Conservation (phyloP, 2,113 vertebrate genomes). For the Alethe castanea region DNA sequence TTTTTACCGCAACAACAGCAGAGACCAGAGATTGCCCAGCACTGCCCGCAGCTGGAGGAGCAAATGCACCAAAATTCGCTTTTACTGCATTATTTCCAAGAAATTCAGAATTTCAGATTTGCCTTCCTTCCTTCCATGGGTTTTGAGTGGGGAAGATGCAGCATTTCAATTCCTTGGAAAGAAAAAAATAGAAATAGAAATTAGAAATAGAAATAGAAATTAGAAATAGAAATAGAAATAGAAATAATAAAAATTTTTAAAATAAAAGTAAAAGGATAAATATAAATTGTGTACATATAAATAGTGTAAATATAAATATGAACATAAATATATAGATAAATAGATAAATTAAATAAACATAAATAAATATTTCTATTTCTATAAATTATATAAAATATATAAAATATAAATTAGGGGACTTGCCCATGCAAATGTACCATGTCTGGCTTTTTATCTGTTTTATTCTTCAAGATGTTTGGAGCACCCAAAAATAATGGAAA, state of each 20-base stretch:
- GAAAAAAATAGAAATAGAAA: too few relatives aligned
- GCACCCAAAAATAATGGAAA: too few relatives aligned
- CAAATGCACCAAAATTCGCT: not conserved
- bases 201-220: too few relatives aligned
- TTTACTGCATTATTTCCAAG: rapidly evolving
- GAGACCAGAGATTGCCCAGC: rapidly evolving
- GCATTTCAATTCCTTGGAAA: not conserved
- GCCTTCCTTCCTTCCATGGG: not conserved
- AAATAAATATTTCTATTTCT: too few relatives aligned
- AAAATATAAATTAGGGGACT: too few relatives aligned
- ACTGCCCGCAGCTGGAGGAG: not conserved
- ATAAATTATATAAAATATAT: too few relatives aligned
- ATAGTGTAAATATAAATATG: not conserved
- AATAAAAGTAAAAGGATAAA: too few relatives aligned
- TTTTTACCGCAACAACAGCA: not conserved
- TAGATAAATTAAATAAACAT: too few relatives aligned
- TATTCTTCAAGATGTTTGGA: not conserved
- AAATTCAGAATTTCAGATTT: not conserved
- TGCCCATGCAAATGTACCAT: not conserved
- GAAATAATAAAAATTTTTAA: too few relatives aligned
- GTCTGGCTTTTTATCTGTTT: not conserved
- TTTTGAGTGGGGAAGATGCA: not conserved
- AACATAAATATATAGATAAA: too few relatives aligned
- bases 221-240: too few relatives aligned
- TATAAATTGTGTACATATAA: too few relatives aligned